A percentile compares a stretch with the other conserved stretches of the same genome.
phyloP scores from a whole-genome alignment of 1,140 invertebrate genomes.

The Orchesella cincta region DNA sequence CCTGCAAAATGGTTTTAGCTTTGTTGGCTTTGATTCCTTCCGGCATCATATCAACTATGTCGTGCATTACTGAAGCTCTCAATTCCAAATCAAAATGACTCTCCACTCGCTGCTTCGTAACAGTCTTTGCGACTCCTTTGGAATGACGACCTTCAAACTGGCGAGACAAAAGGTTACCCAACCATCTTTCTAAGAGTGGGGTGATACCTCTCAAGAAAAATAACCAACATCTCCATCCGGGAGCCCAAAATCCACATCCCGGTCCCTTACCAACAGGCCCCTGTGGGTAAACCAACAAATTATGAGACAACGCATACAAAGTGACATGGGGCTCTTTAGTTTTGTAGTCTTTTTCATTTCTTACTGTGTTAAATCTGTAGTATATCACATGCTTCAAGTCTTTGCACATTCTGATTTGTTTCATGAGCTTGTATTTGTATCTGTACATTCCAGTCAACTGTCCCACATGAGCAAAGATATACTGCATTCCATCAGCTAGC shows the following conservation, averaged over 20 bases:
- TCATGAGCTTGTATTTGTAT: constrained; percentile 99
- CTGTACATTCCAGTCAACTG: constrained; percentile 99
- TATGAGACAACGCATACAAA: background rate
- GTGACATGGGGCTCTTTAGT: no score
- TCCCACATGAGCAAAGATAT: constrained; percentile 98
- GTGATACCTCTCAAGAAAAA: constrained; percentile 99
- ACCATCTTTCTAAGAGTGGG: constrained; percentile 93
- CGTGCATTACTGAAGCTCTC: constrained; percentile 98
- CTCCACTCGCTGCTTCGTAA: constrained; percentile 98
- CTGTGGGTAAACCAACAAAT: constrained; percentile 57
- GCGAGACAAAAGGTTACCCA: constrained; percentile 94
- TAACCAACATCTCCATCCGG: constrained; percentile 98
- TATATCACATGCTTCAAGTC: constrained; percentile 99
- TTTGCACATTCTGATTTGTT: constrained; percentile 99
- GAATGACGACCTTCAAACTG: constrained; percentile 99
- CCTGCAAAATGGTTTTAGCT: constrained; percentile 93
- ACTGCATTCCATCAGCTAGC: constrained; percentile 97
- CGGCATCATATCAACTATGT: constrained; percentile 99
- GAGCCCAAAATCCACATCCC: constrained; percentile 98
- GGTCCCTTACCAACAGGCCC: constrained; percentile 98
- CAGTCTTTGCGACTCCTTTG: constrained; percentile 98
- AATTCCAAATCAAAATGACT: constrained; percentile 99
- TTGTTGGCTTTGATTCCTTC: constrained; percentile 99
- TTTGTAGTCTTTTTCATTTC: constrained; percentile 52
- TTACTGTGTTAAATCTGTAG: constrained; percentile 98